Evolutionary conservation across 1,140 invertebrate species (phyloP).

Genomic region (Adelges cooleyi): DNA sequence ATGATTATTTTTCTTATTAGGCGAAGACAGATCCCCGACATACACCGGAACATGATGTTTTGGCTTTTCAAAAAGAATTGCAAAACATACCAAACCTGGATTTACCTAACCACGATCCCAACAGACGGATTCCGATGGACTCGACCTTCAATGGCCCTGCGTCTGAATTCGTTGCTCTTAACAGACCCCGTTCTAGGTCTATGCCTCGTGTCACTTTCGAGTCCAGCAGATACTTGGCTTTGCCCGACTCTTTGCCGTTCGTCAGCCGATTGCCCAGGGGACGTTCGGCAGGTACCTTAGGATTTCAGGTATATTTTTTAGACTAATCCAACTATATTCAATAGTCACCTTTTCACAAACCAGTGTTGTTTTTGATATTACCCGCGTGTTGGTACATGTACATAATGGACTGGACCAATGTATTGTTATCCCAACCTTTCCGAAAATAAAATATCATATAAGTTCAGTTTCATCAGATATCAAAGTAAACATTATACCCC

Average conservation of each 20-base stretch:
- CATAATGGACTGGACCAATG: too few relatives aligned
- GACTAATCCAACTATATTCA: too few relatives aligned
- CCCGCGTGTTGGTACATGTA: too few relatives aligned
- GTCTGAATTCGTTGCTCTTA: slow-evolving; percentile 34
- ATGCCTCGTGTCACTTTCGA: slow-evolving; percentile 44
- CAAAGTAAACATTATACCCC: too few relatives aligned
- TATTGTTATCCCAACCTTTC: too few relatives aligned
- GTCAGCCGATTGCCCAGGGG: slow-evolving; percentile 35
- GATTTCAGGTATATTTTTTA: slow-evolving; percentile 30
- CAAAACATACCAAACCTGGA: slow-evolving; percentile 45
- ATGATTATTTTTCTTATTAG: not conserved
- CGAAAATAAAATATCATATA: too few relatives aligned
- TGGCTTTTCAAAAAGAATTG: slow-evolving; percentile 44
- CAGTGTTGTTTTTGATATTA: too few relatives aligned
- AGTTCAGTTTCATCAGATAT: too few relatives aligned
- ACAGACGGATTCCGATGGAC: slow-evolving; percentile 26
- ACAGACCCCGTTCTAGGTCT: slow-evolving; percentile 42
- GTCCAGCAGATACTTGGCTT: slow-evolving; percentile 38
- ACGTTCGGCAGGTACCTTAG: slow-evolving; percentile 35
- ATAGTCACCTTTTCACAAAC: too few relatives aligned
- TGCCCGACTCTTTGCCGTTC: slow-evolving; percentile 35
- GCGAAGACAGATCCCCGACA: slow-evolving; percentile 30
- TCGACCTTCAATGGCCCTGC: slow-evolving; percentile 32
- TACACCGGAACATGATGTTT: slow-evolving; percentile 43
- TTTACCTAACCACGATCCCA: slow-evolving; percentile 32